Evolutionary conservation across 2,113 vertebrate genomes (phyloP).

Genomic region (Ondatra zibethicus): DNA sequence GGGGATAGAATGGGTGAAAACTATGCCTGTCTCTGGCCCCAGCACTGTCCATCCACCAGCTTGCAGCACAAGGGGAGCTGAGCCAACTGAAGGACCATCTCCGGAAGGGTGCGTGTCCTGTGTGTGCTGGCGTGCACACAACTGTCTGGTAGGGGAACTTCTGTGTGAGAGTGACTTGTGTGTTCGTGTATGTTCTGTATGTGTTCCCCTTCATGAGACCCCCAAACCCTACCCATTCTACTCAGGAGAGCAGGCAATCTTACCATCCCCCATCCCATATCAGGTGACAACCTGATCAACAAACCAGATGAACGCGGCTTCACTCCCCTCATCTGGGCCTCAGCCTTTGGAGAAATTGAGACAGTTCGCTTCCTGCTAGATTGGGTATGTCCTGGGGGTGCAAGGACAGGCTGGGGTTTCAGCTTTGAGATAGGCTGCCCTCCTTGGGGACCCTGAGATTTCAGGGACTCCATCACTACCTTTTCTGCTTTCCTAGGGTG

Average conservation of each 20-base stretch:
- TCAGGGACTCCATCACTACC: not conserved
- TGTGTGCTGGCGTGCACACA: fast-evolving
- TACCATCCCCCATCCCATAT: not conserved
- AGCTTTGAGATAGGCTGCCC: not conserved
- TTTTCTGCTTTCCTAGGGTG: conserved; percentile 87
- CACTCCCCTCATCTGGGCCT: conserved; percentile 97
- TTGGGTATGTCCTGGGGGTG: conserved; percentile 86
- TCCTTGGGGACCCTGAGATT: not conserved
- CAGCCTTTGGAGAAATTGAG: conserved; percentile 96
- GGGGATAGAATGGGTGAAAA: not conserved
- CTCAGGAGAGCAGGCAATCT: not conserved
- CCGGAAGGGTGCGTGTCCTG: conserved; percentile 87
- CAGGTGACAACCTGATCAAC: conserved; percentile 93
- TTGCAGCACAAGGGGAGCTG: conserved; percentile 96
- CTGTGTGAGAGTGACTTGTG: not conserved
- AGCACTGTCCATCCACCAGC: conserved; percentile 96
- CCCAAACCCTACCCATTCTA: not conserved
- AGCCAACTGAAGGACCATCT: conserved; percentile 91
- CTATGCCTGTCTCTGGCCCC: conserved; percentile 28
- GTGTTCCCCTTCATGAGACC: not conserved
- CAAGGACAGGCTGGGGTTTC: not conserved
- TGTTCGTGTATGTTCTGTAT: not conserved
- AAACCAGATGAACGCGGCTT: conserved; percentile 94
- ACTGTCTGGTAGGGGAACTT: not conserved
- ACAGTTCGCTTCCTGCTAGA: conserved; percentile 94